Percentiles rank a stretch among this genome's conserved stretches.
Evolutionary conservation across 2,113 vertebrate genomes (phyloP).

Genomic region (Columba livia): DNA sequence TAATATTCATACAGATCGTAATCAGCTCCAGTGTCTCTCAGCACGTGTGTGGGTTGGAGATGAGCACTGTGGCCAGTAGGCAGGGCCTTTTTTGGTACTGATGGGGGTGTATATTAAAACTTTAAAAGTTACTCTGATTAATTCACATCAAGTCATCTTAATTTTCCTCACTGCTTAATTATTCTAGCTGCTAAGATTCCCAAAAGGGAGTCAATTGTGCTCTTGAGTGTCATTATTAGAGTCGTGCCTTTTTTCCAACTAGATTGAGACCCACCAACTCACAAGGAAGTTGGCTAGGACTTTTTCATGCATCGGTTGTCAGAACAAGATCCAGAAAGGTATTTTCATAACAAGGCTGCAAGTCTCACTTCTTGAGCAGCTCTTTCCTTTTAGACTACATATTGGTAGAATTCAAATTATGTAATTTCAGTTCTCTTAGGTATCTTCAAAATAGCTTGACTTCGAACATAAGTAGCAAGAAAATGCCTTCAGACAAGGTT

Average conservation of each 20-base stretch:
- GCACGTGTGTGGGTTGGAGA: conserved; percentile 40
- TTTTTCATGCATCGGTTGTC: neutral
- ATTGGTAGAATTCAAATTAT: neutral
- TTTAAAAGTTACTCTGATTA: conserved; percentile 50
- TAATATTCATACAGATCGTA: conserved; percentile 48
- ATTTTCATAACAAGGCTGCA: neutral
- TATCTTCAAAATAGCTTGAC: neutral
- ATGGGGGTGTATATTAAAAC: conserved; percentile 47
- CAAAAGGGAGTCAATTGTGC: neutral
- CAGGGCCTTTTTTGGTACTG: conserved; percentile 39
- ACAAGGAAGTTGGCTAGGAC: neutral
- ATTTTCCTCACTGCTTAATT: conserved; percentile 19
- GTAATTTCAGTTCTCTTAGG: neutral
- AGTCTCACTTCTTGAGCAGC: neutral
- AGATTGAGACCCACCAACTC: neutral
- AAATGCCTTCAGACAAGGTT: neutral
- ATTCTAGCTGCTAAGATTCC: conserved; percentile 26
- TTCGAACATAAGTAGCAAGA: neutral
- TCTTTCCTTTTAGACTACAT: neutral
- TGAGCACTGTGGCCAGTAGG: conserved; percentile 12
- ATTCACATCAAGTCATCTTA: conserved; percentile 26
- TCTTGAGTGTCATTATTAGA: neutral
- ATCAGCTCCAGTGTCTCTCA: conserved; percentile 41
- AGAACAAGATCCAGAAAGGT: neutral
- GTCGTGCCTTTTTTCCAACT: neutral